Conservation (phyloP, 1,140 invertebrate genomes). For the Leptinotarsa undecemlineata region DNA sequence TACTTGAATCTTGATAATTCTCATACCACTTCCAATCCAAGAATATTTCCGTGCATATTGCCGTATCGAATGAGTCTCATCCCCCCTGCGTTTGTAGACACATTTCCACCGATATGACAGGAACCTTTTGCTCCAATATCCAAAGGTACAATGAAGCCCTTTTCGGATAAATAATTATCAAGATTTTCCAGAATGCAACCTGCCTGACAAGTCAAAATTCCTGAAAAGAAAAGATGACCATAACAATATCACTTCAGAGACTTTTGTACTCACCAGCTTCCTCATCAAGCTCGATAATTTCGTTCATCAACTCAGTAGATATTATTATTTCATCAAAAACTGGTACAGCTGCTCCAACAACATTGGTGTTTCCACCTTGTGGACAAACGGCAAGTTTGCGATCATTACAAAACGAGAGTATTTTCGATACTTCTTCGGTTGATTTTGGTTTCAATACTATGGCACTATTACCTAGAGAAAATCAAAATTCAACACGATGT, state of each 20-base stretch:
- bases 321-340: constrained; percentile 97
- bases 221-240: constrained; percentile 56
- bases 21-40: constrained; percentile 87
- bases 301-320: constrained; percentile 84
- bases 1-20: neutral
- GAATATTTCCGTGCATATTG: constrained; percentile 87
- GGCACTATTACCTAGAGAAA: constrained; percentile 66
- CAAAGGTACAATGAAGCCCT: constrained; percentile 86
- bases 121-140: constrained; percentile 97
- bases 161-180: constrained; percentile 73
- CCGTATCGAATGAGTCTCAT: constrained; percentile 90
- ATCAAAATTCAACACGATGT: neutral
- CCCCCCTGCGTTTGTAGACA: constrained; percentile 96
- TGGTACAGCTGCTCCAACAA: constrained; percentile 91
- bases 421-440: constrained; percentile 85
- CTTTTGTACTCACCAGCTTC: constrained; percentile 32
- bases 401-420: constrained; percentile 86
- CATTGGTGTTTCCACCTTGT: constrained; percentile 93
- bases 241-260: neutral
- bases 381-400: constrained; percentile 86
- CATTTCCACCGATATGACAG: constrained; percentile 96
- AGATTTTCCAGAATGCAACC: constrained; percentile 90
- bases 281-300: constrained; percentile 82
- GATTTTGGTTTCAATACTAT: constrained; percentile 79
- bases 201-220: constrained; percentile 82